phyloP scores from a whole-genome alignment of 2,113 vertebrate species.

The Cebidichthys violaceus region DNA sequence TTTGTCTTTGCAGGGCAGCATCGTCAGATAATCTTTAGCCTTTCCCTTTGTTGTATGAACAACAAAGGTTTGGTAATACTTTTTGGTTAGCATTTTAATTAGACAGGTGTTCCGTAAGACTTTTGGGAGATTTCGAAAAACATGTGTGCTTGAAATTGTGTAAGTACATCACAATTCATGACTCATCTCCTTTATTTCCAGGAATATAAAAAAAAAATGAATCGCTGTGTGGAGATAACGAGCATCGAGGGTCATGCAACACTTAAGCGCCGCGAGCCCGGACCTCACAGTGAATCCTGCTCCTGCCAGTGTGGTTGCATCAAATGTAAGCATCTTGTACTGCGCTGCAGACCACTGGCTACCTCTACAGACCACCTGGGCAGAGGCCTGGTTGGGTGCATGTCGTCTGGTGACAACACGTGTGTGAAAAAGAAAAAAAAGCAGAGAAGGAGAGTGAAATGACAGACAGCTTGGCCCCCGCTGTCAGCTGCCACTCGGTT shows the following conservation, averaged over 20 bases:
- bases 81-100: background rate
- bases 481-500: constrained; percentile 62
- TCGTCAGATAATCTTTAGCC: constrained; percentile 7
- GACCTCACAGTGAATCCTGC: constrained; percentile 43
- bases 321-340: constrained; percentile 27
- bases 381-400: constrained; percentile 35
- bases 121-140: constrained; percentile 19
- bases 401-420: constrained; percentile 27
- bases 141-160: constrained; percentile 42
- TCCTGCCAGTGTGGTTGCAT: constrained; percentile 35
- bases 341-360: constrained; percentile 31
- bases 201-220: constrained; percentile 33
- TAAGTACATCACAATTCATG: constrained; percentile 50
- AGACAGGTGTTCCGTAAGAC: constrained; percentile 22
- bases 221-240: constrained; percentile 32
- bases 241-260: constrained; percentile 23
- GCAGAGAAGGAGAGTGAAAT: constrained; percentile 14
- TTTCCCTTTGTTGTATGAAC: constrained; percentile 18
- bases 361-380: constrained; percentile 61
- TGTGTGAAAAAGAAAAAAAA: constrained; percentile 30
- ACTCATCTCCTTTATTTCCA: constrained; percentile 58
- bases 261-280: background rate
- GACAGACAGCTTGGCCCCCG: constrained; percentile 64
- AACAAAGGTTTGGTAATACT: constrained; percentile 17
- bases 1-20: background rate